Conservation (phyloP, 1,140 invertebrate genomes). For the Drosophila auraria region DNA sequence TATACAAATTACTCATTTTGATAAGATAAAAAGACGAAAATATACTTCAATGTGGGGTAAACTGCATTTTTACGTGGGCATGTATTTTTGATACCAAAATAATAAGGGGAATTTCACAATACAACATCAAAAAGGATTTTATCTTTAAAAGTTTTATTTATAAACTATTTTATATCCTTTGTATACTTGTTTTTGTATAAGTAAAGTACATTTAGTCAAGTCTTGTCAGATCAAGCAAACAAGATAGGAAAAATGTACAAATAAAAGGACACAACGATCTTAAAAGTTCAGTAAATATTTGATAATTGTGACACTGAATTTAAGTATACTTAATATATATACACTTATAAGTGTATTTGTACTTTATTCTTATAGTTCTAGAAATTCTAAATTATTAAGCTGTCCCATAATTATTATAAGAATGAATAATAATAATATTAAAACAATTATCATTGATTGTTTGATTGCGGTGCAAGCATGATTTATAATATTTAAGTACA, state of each 20-base stretch:
- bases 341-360: not conserved
- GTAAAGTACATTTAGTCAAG: not conserved
- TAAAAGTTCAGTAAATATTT: constrained; percentile 3
- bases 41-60: not conserved
- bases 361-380: not conserved
- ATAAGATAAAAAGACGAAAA: constrained; percentile 30
- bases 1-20: constrained; percentile 19
- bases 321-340: too few species aligned
- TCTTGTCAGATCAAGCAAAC: not conserved
- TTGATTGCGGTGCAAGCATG: too few species aligned
- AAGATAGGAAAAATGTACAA: not conserved
- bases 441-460: not conserved
- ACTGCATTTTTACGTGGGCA: not conserved
- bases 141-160: not conserved
- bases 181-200: not conserved
- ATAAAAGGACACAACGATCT: not conserved
- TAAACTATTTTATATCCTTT: not conserved
- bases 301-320: not conserved
- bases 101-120: not conserved
- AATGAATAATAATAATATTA: not conserved
- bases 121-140: not conserved
- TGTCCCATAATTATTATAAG: too few species aligned
- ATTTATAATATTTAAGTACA: too few species aligned
- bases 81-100: not conserved
- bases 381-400: too few species aligned